Percentiles rank a stretch among this genome's conserved stretches.
phyloP scores from a whole-genome alignment of 1,140 invertebrate species.

The Drosophila ercepeae region DNA sequence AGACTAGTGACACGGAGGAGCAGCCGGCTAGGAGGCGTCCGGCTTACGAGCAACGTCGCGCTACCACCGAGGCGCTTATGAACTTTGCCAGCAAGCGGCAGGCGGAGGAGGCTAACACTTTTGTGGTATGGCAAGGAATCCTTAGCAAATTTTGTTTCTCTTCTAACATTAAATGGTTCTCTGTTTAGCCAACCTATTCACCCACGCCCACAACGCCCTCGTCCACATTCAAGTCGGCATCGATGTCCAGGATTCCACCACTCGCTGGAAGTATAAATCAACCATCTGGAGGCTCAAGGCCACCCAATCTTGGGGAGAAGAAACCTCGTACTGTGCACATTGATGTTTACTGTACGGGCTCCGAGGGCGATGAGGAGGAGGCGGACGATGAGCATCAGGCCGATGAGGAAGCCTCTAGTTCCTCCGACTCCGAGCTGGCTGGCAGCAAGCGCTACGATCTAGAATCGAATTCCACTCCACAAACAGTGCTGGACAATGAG shows the following conservation, averaged over 20 bases:
- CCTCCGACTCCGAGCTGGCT: constrained; percentile 44
- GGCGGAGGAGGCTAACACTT: constrained; percentile 76
- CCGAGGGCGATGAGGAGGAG: constrained; percentile 86
- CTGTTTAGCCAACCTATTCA: constrained; percentile 59
- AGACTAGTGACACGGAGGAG: constrained; percentile 80
- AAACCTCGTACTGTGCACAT: constrained; percentile 90
- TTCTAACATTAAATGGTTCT: background rate
- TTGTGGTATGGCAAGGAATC: constrained; percentile 52
- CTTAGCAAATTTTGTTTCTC: background rate
- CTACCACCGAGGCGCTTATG: constrained; percentile 73
- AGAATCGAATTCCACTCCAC: constrained; percentile 85
- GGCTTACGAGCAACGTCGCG: constrained; percentile 71
- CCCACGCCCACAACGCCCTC: constrained; percentile 63
- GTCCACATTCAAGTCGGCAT: constrained; percentile 76
- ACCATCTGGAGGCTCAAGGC: background rate
- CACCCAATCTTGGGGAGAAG: constrained; percentile 83
- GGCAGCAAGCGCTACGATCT: constrained; percentile 63
- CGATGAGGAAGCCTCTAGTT: constrained; percentile 85
- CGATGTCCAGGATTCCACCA: constrained; percentile 69
- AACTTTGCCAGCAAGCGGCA: constrained; percentile 58
- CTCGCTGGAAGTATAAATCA: constrained; percentile 13
- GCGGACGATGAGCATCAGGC: constrained; percentile 86
- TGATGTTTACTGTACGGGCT: constrained; percentile 90
- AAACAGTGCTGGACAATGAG: constrained; percentile 88
- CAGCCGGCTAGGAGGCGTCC: constrained; percentile 36